Conservation (phyloP, 2,113 vertebrate species). For the Strigops habroptila region DNA sequence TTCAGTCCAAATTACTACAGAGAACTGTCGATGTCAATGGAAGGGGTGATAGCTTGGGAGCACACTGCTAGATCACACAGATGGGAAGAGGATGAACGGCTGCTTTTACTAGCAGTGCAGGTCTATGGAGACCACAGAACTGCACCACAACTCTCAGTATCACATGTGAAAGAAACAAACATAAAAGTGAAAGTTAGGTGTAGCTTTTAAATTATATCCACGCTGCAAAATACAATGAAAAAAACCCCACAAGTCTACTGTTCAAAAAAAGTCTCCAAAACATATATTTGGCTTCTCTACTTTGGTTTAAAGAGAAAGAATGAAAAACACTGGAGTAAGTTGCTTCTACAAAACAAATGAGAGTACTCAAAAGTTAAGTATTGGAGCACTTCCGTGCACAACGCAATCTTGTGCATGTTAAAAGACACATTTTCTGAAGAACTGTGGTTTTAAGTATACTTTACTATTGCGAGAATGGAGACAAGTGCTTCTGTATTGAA, state of each 20-base stretch:
- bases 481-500: neutral
- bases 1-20: neutral
- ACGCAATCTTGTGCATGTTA: neutral
- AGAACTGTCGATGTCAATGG: fast-evolving
- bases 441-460: neutral
- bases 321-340: neutral
- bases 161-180: neutral
- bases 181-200: too few species aligned
- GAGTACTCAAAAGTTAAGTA: neutral
- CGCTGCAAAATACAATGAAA: neutral
- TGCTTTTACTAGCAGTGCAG: neutral
- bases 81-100: neutral
- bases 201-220: fast-evolving
- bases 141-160: neutral
- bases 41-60: fast-evolving
- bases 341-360: neutral
- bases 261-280: neutral
- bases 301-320: neutral
- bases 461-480: neutral
- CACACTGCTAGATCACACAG: neutral
- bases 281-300: fast-evolving
- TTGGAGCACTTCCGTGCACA: neutral
- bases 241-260: neutral
- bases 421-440: neutral
- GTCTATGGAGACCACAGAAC: neutral